Base-by-base conservation (phyloP, 2,888 invertebrate species). In the Plagiodera versicolora region DNA sequence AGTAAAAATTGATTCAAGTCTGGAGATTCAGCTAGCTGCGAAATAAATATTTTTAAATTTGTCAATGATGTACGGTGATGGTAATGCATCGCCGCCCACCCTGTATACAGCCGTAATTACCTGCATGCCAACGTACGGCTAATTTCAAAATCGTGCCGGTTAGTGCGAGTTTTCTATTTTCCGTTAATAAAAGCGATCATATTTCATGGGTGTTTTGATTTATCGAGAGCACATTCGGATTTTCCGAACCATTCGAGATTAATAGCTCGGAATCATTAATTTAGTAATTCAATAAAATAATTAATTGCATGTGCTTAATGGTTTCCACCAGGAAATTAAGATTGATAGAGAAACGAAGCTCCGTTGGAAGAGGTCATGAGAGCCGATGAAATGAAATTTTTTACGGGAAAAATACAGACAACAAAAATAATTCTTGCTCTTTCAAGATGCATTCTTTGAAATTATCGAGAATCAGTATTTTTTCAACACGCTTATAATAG, bases 241-340 rank as follows among this genome's bases (percentile, higher is more conserved):
- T 61, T 63, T 61, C 55, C 53, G 39, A 46, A 51, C 63, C 58
- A 50, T 62, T 56, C 58, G 62, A 63, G 58, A 65, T 65, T 63
- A 65, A 58, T 63, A 48, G 62, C 56, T 53, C 59, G 53, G 55
- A 63, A 60, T 60, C 60, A 66, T 66, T 66, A 66, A 66, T 66
- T 58, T 59, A 61, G 59, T 63, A 66, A 66, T 66, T 66, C 61
- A 63, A 55, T 63, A 60, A 58, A 59, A 63, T 63, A 59, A 70
- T 68, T 70, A 70, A 70, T 70, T 61, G 67, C 64, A 59, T 58
- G 58, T 53, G 57, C 61, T 58, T 66, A 67, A 65, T 67, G 63
- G 65, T 66, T 68, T 66, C 64, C 60, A 60, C 62, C 60, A 61
- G 60, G 61, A 63, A 60, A 66, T 60, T 60, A 61, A 66, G 66